Conservation (phyloP, 2,113 vertebrate genomes). For the Coptodon bakossiorum region DNA sequence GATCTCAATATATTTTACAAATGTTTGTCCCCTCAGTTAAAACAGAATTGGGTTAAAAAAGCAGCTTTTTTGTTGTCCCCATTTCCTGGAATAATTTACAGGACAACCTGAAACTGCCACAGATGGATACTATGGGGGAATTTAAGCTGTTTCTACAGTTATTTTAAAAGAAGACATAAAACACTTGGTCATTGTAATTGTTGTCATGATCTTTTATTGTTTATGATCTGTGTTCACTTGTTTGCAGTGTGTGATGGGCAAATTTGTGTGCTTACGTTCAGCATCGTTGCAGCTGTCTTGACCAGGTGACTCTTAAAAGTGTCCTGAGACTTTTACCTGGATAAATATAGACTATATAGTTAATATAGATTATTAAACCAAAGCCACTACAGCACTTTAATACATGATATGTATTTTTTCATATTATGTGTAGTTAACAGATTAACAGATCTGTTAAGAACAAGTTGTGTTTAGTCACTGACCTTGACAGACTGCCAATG, state of each 20-base stretch:
- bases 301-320: background rate
- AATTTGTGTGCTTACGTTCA: background rate
- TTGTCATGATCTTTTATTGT: background rate
- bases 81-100: background rate
- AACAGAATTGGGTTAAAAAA: background rate
- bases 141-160: background rate
- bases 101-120: background rate
- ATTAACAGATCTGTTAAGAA: background rate
- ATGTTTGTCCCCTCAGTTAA: background rate
- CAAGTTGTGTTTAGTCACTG: background rate
- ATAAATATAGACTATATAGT: accelerated
- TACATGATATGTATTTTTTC: background rate
- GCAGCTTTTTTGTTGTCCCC: background rate
- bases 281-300: background rate
- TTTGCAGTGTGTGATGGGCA: background rate
- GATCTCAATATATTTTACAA: background rate
- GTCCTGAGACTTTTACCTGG: background rate
- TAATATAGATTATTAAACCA: background rate
- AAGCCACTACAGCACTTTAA: background rate
- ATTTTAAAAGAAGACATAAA: background rate
- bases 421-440: accelerated
- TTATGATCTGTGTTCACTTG: background rate
- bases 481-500: background rate
- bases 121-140: background rate
- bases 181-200: background rate